Evolutionary conservation across 2,888 invertebrate species (phyloP).

Genomic region (Leucania comma): DNA sequence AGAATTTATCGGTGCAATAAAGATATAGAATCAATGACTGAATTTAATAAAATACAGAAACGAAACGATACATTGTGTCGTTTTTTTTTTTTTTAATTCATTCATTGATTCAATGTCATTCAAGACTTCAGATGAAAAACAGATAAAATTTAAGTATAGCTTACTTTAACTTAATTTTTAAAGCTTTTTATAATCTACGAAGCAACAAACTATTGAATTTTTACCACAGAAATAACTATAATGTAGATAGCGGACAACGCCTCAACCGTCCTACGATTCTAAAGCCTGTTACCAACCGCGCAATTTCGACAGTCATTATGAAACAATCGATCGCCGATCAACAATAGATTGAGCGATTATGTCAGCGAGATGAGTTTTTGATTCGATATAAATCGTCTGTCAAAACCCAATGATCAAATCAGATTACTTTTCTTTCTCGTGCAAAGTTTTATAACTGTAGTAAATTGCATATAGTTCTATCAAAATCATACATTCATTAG

Average conservation of each 20-base stretch:
- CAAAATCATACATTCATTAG: slow-evolving; percentile 18
- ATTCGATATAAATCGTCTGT: slow-evolving; percentile 64
- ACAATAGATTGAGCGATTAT: slow-evolving; percentile 70
- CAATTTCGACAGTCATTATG: slow-evolving; percentile 71
- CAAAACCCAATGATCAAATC: slow-evolving; percentile 40
- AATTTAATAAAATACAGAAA: neutral
- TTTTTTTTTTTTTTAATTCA: no score
- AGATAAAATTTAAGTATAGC: neutral
- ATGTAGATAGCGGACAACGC: slow-evolving; percentile 32
- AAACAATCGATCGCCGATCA: slow-evolving; percentile 72
- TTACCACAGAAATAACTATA: slow-evolving; percentile 17
- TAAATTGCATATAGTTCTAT: slow-evolving; percentile 1
- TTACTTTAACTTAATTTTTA: neutral
- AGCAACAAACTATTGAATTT: neutral
- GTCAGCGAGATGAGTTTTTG: slow-evolving; percentile 71
- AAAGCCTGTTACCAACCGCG: slow-evolving; percentile 60
- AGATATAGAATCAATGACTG: neutral
- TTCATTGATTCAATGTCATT: no score
- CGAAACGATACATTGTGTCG: neutral
- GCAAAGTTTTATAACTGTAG: slow-evolving; percentile 17
- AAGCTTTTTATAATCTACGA: no score
- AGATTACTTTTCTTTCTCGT: slow-evolving; percentile 41
- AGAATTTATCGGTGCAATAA: neutral
- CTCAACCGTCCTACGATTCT: slow-evolving; percentile 63
- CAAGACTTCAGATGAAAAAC: neutral